Evolutionary conservation across 2,888 invertebrate genomes (phyloP).

Genomic region (Cheilosia grossa): DNA sequence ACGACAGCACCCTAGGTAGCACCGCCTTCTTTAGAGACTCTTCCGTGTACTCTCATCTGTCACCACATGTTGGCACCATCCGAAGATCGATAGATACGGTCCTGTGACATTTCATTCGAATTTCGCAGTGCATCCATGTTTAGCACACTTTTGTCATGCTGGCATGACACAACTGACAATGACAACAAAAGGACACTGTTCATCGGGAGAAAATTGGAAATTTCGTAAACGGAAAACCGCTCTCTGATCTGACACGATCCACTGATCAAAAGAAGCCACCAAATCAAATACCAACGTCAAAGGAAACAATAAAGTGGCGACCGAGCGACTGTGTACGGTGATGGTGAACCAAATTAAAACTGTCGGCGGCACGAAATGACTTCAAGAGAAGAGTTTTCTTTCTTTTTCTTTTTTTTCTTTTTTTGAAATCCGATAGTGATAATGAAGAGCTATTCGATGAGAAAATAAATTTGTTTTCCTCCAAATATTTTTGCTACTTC

Average conservation of each 20-base stretch:
- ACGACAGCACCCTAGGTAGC: conserved; percentile 74
- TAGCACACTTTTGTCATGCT: conserved; percentile 71
- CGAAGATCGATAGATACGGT: conserved; percentile 68
- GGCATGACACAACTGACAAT: conserved; percentile 51
- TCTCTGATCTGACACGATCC: conserved; percentile 63
- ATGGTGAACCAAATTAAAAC: conserved; percentile 67
- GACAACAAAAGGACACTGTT: conserved; percentile 47
- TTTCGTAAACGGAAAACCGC: conserved; percentile 21
- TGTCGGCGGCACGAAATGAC: conserved; percentile 67
- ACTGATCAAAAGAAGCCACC: conserved; percentile 71
- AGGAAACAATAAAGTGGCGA: conserved; percentile 66
- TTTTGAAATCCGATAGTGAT: conserved; percentile 74
- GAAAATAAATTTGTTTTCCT: conserved; percentile 74
- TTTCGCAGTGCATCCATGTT: conserved; percentile 32
- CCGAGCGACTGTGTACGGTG: conserved; percentile 32
- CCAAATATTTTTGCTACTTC: conserved; percentile 74
- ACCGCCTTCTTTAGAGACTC: conserved; percentile 56
- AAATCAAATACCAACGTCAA: conserved; percentile 38
- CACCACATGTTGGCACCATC: conserved; percentile 74
- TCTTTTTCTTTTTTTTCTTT: conserved; percentile 58
- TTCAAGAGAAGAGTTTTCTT: conserved; percentile 58
- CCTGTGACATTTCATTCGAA: conserved; percentile 66
- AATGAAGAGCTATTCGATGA: conserved; percentile 75
- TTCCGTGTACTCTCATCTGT: conserved; percentile 73
- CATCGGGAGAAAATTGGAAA: conserved; percentile 10